Conservation (phyloP, 2,797 vertebrate species). For the Sylvilagus floridanus region DNA sequence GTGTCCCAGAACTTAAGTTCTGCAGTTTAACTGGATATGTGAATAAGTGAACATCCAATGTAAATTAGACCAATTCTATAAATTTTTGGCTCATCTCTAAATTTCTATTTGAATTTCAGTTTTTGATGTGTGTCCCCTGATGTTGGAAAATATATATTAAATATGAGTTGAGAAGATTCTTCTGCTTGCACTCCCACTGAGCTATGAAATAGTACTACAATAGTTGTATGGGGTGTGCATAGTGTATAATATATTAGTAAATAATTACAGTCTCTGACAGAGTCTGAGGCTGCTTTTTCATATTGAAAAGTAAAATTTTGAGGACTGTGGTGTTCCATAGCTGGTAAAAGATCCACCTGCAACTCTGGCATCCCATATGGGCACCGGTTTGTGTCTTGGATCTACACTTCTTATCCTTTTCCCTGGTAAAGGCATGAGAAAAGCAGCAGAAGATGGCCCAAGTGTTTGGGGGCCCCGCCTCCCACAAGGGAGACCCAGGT, state of each 20-base stretch:
- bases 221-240: not conserved
- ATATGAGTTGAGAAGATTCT: not conserved
- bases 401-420: too few relatives aligned
- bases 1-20: not conserved
- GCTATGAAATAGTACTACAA: not conserved
- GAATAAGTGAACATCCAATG: slow-evolving; percentile 1
- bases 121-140: not conserved
- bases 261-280: not conserved
- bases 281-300: not conserved
- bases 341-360: too few relatives aligned
- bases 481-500: too few relatives aligned
- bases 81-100: not conserved
- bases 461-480: too few relatives aligned
- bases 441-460: too few relatives aligned
- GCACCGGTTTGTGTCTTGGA: too few relatives aligned
- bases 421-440: too few relatives aligned
- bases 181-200: not conserved
- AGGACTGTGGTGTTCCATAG: not conserved
- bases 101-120: not conserved
- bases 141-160: not conserved
- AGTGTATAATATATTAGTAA: not conserved
- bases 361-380: too few relatives aligned
- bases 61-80: not conserved
- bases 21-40: not conserved
- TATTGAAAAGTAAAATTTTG: slow-evolving; percentile 16